These are phyloP conservation scores for Dromas ardeola DNA, from an alignment of 2,113 vertebrate genomes.

Conservation along the genomic window DNA sequence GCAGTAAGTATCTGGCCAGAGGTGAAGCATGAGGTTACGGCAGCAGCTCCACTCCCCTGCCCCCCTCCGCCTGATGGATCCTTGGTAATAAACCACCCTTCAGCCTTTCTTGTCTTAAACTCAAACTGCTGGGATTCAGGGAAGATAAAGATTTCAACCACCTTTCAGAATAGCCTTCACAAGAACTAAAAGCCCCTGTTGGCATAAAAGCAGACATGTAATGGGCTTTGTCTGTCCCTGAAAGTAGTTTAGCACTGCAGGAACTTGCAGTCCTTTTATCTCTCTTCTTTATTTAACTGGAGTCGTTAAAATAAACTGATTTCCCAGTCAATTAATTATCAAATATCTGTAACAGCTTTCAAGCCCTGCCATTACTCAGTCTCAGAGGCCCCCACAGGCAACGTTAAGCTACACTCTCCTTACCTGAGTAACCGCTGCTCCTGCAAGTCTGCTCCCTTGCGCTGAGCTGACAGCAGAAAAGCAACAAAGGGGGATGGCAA, in stretches of 20 bases:
- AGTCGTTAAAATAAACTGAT: slow-evolving; percentile 62
- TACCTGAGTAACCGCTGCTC: slow-evolving; percentile 23
- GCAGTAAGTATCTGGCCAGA: slow-evolving; percentile 14
- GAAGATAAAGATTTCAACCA: slow-evolving; percentile 44
- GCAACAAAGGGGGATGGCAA: background rate
- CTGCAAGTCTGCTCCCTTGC: background rate
- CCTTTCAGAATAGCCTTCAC: slow-evolving; percentile 27
- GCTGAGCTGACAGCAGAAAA: background rate
- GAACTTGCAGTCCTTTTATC: slow-evolving; percentile 41
- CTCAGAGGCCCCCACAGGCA: slow-evolving; percentile 25
- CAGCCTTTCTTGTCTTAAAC: slow-evolving; percentile 26
- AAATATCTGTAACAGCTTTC: slow-evolving; percentile 68
- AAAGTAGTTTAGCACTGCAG: slow-evolving; percentile 33
- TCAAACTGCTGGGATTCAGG: background rate
- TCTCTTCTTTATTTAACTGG: slow-evolving; percentile 64
- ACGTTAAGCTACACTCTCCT: background rate
- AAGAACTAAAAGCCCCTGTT: slow-evolving; percentile 12
- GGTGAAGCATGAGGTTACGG: background rate
- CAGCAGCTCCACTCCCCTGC: background rate
- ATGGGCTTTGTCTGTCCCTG: slow-evolving; percentile 23
- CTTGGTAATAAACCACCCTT: slow-evolving; percentile 29
- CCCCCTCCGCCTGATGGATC: background rate
- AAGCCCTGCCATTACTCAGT: slow-evolving; percentile 33
- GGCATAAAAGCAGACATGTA: slow-evolving; percentile 38
- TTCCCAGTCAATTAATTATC: slow-evolving; percentile 62